phyloP scores from a whole-genome alignment of 2,113 vertebrate genomes.

The Dasypus novemcinctus region DNA sequence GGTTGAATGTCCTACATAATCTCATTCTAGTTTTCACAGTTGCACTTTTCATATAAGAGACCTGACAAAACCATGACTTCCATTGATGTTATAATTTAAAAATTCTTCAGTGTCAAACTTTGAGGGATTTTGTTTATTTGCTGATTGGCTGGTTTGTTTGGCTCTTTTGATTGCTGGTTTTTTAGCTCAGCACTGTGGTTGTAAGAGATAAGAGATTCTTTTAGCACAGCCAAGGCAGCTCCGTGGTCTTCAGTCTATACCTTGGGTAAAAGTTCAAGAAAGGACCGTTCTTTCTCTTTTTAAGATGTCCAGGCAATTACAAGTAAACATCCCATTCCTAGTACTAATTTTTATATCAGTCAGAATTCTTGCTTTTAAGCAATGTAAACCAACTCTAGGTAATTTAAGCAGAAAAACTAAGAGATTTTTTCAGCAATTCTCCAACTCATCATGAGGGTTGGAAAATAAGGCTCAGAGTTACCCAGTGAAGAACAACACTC shows the following conservation, averaged over 20 bases:
- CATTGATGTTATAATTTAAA: background rate
- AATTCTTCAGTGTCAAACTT: background rate
- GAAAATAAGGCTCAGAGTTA: background rate
- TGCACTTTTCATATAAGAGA: background rate
- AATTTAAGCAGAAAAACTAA: background rate
- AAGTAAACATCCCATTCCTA: background rate
- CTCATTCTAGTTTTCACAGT: background rate
- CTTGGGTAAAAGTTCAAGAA: background rate
- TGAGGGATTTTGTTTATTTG: background rate
- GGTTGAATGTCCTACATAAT: background rate
- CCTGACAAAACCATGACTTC: background rate
- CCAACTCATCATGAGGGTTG: background rate
- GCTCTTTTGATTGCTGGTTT: background rate
- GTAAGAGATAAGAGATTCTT: background rate
- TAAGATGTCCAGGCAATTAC: background rate
- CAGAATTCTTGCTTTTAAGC: background rate
- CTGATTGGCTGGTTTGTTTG: background rate
- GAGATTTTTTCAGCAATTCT: background rate
- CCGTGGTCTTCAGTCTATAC: background rate
- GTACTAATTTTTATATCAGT: background rate
- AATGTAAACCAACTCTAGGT: background rate
- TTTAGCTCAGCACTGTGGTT: background rate
- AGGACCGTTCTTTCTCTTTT: background rate
- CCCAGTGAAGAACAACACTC: background rate
- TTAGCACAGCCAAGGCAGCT: background rate